phyloP scores from a whole-genome alignment of 2,797 vertebrate species.

The Florisuga fusca region DNA sequence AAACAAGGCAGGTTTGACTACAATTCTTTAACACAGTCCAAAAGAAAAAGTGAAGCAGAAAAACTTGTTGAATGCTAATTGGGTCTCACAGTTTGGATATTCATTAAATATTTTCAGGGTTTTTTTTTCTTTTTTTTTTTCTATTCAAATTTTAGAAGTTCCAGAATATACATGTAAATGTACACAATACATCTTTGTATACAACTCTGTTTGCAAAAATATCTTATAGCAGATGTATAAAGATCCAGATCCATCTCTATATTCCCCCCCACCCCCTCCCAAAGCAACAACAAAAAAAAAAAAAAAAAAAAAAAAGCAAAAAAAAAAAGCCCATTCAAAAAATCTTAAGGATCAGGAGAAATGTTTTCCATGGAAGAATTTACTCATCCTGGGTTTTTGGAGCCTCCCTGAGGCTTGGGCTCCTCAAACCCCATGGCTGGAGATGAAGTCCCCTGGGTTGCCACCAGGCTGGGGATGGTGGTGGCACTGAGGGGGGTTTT shows the following conservation, averaged over 20 bases:
- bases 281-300: neutral
- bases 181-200: constrained; percentile 77
- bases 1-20: constrained; percentile 42
- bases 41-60: constrained; percentile 67
- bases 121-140: constrained; percentile 7
- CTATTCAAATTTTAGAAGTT: constrained; percentile 74
- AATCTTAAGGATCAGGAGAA: constrained; percentile 6
- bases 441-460: neutral
- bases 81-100: constrained; percentile 72
- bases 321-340: neutral
- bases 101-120: constrained; percentile 70
- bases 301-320: neutral
- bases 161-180: constrained; percentile 78
- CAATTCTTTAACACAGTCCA: constrained; percentile 45
- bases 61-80: constrained; percentile 48
- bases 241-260: constrained; percentile 58
- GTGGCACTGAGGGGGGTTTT: rapidly evolving
- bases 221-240: constrained; percentile 74
- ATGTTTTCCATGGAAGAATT: constrained; percentile 29
- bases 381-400: neutral
- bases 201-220: constrained; percentile 80
- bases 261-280: neutral
- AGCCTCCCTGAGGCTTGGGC: neutral
- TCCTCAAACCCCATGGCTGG: rapidly evolving
- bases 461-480: neutral